A percentile compares a stretch with the other conserved stretches of the same genome.
Evolutionary conservation across 2,113 vertebrate genomes (phyloP).

Genomic region (Neomonachus schauinslandi): DNA sequence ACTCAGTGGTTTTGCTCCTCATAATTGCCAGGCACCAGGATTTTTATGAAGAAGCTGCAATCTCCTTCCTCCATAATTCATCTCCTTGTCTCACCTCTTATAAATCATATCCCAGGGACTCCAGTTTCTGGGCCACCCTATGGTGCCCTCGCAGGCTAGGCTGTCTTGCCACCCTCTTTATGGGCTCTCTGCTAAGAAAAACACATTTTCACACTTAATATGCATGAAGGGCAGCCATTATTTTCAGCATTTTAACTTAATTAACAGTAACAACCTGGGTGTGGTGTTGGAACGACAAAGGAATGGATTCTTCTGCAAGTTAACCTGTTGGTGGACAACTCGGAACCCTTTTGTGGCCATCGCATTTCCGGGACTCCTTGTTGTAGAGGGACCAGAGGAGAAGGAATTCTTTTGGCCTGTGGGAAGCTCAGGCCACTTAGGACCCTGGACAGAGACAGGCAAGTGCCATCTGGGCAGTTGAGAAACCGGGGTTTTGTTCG

Average conservation of each 20-base stretch:
- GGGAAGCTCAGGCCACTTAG: not conserved
- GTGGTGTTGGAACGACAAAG: not conserved
- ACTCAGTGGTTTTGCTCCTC: not conserved
- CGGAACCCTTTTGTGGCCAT: not conserved
- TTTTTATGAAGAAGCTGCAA: slow-evolving; percentile 74
- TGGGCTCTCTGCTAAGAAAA: slow-evolving; percentile 64
- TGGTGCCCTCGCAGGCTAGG: not conserved
- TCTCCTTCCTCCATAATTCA: slow-evolving; percentile 68
- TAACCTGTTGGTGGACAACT: not conserved
- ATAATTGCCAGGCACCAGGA: slow-evolving; percentile 13
- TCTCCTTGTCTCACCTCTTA: slow-evolving; percentile 78
- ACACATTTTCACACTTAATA: slow-evolving; percentile 60
- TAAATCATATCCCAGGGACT: slow-evolving; percentile 80
- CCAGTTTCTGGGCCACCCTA: slow-evolving; percentile 46
- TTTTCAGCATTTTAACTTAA: slow-evolving; percentile 75
- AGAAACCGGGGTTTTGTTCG: not conserved
- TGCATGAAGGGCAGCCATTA: slow-evolving; percentile 46
- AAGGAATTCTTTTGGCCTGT: not conserved
- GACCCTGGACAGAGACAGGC: not conserved
- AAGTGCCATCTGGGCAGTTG: fast-evolving
- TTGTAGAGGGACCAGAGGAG: fast-evolving
- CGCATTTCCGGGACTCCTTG: not conserved
- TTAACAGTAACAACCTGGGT: slow-evolving; percentile 68
- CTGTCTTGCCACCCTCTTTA: slow-evolving; percentile 56
- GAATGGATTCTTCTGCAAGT: not conserved